Evolutionary conservation across 35 echinoderm and acorn worm genomes (phyloP).

Genomic region (Heliocidaris tuberculata): DNA sequence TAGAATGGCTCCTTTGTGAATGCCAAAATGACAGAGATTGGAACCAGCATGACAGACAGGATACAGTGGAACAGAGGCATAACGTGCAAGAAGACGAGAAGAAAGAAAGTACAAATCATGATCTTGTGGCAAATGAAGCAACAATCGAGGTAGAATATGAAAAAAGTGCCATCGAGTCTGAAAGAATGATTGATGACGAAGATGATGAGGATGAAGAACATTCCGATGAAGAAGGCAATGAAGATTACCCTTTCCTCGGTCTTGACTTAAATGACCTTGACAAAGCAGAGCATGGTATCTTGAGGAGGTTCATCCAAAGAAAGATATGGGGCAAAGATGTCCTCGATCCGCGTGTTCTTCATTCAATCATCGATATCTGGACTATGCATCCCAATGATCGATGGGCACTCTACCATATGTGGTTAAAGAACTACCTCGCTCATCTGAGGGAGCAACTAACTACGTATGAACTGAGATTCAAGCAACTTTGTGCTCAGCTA

Average conservation of each 20-base stretch:
- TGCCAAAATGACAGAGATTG: background rate
- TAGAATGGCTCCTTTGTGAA: conserved; percentile 38
- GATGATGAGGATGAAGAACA: background rate
- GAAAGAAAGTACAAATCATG: conserved; percentile 1
- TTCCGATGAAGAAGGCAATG: background rate
- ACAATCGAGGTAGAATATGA: conserved; percentile 43
- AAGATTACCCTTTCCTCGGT: background rate
- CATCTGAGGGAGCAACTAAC: background rate
- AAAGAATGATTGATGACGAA: conserved; percentile 56
- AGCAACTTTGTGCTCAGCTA: conserved; percentile 45
- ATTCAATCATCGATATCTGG: conserved; percentile 44
- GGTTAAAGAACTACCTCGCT: conserved; percentile 28
- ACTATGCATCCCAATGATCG: conserved; percentile 46
- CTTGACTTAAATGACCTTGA: background rate
- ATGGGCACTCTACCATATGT: conserved; percentile 75
- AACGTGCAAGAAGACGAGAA: conserved; percentile 19
- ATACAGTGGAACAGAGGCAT: background rate
- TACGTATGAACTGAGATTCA: conserved; percentile 36
- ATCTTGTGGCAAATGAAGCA: background rate
- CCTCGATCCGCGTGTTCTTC: background rate
- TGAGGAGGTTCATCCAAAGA: background rate
- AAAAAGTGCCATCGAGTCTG: conserved; percentile 2
- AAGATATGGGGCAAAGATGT: background rate
- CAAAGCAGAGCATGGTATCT: background rate
- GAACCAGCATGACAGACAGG: background rate